Conservation (phyloP, 1,140 invertebrate genomes). For the Sarcophaga peregrina region DNA sequence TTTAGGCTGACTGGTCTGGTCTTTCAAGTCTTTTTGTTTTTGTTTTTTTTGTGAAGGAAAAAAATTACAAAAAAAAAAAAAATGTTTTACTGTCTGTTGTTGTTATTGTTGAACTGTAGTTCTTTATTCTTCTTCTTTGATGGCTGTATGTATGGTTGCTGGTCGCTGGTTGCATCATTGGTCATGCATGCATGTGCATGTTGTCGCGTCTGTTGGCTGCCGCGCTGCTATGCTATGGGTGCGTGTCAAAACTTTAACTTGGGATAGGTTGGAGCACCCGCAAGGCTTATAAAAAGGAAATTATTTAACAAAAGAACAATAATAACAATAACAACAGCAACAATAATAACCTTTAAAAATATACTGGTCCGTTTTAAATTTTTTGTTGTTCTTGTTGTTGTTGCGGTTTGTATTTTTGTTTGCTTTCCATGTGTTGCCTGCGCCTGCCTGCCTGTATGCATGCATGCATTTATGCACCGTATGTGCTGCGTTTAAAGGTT, state of each 20-base stretch:
- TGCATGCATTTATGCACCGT: background rate
- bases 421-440: background rate
- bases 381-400: background rate
- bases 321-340: slow-evolving; percentile 27
- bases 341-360: background rate
- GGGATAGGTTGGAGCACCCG: slow-evolving; percentile 46
- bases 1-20: too few species aligned
- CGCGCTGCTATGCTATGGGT: slow-evolving; percentile 7
- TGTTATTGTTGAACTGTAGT: background rate
- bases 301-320: slow-evolving; percentile 21
- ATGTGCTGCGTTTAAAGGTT: background rate
- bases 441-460: background rate
- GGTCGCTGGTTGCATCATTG: background rate
- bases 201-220: background rate
- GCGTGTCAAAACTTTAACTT: slow-evolving; percentile 46
- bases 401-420: background rate
- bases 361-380: background rate
- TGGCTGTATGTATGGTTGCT: background rate
- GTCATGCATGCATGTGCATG: slow-evolving; percentile 18
- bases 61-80: too few species aligned
- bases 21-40: too few species aligned
- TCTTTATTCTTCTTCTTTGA: background rate
- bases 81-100: slow-evolving; percentile 7
- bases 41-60: too few species aligned
- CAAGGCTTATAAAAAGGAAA: slow-evolving; percentile 42